Base-by-base conservation (phyloP, 2,113 vertebrate species). In the Vulpes ferrilata region DNA sequence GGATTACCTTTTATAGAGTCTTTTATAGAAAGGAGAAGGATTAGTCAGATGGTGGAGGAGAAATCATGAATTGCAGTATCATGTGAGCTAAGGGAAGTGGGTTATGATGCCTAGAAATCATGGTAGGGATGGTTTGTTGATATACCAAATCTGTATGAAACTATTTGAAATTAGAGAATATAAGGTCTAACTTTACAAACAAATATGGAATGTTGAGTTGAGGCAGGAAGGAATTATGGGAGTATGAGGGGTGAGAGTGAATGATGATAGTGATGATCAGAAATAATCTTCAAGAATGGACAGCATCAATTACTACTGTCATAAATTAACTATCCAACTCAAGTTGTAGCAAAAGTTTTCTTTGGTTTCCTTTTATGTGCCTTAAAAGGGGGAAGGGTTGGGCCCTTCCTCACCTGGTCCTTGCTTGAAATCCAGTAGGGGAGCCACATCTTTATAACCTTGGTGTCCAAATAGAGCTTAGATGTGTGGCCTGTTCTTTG, bases 381-480 rank as follows among this genome's bases (percentile, higher is more conserved):
- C 27, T 87, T 64, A 16, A 65, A 89, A 86, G 7, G 8, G 35
- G 32, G 5, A 78, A 89, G 35, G 35, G 71, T 55, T 59, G n/a
- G 30, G 25, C 10, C 60, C 93, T 95, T 80, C 60, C 62, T 96
- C 27, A 94, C 84, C 60, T 95, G 30, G 32, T 79, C 4, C 19
- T 92, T 87, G 38, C 84, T 71, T 92, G 64, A 88, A 93, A 59
- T 83, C 23, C 62, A 55, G 38, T 43, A 57, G 79, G 90, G 67
- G 22, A 86, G 38, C n/a, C 25, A n/a, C 51, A 3, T 81, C 85
- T 62, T 32, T 73, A 65, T 19, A 82, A 73, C 62, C 35, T 64
- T 74, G 74, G 67, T 67, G 30, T 55, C 88, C 55, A 80, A 71
- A 95, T 30, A 85, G 51, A 84, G 48, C 43, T 94, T 30, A 81